A percentile compares a stretch with the other conserved stretches of the same genome.
These are phyloP conservation scores for Ameiurus melas DNA, from an alignment of 2,113 vertebrate species.

Conservation along the genomic window DNA sequence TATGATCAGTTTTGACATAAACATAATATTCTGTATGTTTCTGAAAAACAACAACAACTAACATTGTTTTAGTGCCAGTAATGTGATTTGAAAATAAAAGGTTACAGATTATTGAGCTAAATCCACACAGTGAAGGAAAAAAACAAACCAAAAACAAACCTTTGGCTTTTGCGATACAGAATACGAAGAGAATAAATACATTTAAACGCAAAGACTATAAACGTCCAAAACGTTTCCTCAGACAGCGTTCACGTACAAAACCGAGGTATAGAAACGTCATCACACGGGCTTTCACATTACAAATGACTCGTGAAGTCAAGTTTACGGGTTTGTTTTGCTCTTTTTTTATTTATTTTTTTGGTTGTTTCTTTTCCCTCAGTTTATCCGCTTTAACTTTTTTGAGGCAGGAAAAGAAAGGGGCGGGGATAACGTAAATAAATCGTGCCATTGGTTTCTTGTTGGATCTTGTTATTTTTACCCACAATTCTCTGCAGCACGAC, in stretches of 20 bases:
- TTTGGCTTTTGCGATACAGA: background rate
- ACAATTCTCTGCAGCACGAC: background rate
- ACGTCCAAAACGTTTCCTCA: background rate
- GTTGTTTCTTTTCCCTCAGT: conserved; percentile 48
- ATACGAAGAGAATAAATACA: background rate
- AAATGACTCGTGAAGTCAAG: background rate
- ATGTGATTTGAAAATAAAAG: background rate
- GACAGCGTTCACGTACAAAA: background rate
- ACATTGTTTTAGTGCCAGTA: background rate
- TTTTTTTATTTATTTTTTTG: conserved; percentile 22
- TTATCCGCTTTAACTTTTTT: background rate
- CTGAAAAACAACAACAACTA: background rate
- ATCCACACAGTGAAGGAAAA: background rate
- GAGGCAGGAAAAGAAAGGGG: conserved; percentile 21
- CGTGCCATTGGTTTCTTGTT: background rate
- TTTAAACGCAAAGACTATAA: background rate
- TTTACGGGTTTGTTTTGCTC: background rate
- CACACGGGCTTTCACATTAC: background rate
- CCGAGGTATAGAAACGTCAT: background rate
- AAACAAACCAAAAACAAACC: background rate
- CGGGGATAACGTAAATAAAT: no score
- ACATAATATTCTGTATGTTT: background rate
- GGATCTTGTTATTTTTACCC: background rate
- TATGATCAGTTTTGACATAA: background rate
- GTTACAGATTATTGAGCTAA: background rate